phyloP scores from a whole-genome alignment of 2,113 vertebrate genomes.

The Hymenochirus boettgeri region DNA sequence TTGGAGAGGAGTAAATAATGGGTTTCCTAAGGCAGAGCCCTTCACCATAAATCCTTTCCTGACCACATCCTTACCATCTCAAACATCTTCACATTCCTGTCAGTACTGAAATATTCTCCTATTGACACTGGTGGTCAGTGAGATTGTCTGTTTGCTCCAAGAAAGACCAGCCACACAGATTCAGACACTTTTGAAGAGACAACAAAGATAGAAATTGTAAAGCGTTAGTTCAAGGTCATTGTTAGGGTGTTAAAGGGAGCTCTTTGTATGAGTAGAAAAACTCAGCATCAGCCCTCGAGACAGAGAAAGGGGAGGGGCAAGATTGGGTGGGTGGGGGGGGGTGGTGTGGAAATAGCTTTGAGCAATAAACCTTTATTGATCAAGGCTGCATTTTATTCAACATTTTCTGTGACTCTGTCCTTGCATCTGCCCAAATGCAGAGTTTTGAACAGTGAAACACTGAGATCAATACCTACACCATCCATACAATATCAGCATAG shows the following conservation, averaged over 20 bases:
- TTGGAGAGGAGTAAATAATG: too few relatives aligned
- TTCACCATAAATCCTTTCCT: too few relatives aligned
- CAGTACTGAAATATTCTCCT: slow-evolving; percentile 9
- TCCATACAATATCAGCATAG: too few relatives aligned
- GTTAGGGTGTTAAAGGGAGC: slow-evolving; percentile 36
- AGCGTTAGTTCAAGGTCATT: slow-evolving; percentile 41
- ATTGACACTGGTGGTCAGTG: neutral
- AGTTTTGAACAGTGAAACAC: too few relatives aligned
- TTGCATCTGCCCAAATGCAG: too few relatives aligned
- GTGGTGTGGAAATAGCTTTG: slow-evolving; percentile 22
- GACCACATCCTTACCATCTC: neutral
- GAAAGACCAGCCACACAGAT: neutral
- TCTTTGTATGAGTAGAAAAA: slow-evolving; percentile 33
- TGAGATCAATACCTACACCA: too few relatives aligned
- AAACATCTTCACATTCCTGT: neutral
- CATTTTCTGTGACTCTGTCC: too few relatives aligned
- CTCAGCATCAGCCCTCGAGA: slow-evolving; percentile 35
- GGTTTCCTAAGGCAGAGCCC: too few relatives aligned
- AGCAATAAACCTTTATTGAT: slow-evolving; percentile 41
- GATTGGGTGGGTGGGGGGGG: neutral
- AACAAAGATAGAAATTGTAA: slow-evolving; percentile 42
- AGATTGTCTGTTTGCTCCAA: neutral
- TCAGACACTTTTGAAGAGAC: slow-evolving; percentile 26
- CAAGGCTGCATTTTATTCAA: too few relatives aligned
- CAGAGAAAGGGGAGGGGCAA: slow-evolving; percentile 28